Base-by-base conservation (phyloP, 1,140 invertebrate species). In the Sarcophaga peregrina region DNA sequence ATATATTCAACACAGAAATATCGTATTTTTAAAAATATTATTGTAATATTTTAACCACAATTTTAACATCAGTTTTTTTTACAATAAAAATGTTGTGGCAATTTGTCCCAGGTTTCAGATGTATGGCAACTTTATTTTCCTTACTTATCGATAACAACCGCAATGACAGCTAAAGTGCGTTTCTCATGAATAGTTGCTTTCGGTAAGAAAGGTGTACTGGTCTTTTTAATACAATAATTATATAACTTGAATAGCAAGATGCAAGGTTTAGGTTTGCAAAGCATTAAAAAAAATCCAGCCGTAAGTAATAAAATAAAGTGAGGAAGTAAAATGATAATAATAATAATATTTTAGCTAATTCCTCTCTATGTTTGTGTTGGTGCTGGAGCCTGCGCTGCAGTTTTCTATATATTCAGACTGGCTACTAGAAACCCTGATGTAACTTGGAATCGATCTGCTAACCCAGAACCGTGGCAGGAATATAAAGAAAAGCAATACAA, bases 401-500 rank as follows among this genome's bases (percentile, higher is more conserved):
- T 91, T 0, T 92, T 91, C 58, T 97, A 97, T 86, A 90, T 93
- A 0, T 46, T 92, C 1, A 92, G 96, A 76, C 90, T 96, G 52
- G 96, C 96, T n/a, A 85, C 91, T 0, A 92, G 92, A 80, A 95
- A 93, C 86, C 96, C 96, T 58, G 96, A 97, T 87, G 96, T 97
- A 13, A 91, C 94, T 75, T 97, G 96, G 96, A 93, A 93, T 85
- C 92, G 92, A 72, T 93, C 92, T 73, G 90, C 86, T 25, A 96
- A 96, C 86, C 93, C 94, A 5, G 95, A 96, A 86, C 96, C 96
- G 7, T 96, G 95, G 94, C 91, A 97, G 85, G 93, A 94, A 83
- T 97, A 95, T 88, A 91, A 92, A 78, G 91, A 93, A 80, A 97
- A 96, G 88, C 94, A 95, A 86, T 96, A 97, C 87, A 97, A 97